These are phyloP conservation scores for Standfussiana lucernea DNA, from an alignment of 2,888 invertebrate species.

Conservation along the genomic window DNA sequence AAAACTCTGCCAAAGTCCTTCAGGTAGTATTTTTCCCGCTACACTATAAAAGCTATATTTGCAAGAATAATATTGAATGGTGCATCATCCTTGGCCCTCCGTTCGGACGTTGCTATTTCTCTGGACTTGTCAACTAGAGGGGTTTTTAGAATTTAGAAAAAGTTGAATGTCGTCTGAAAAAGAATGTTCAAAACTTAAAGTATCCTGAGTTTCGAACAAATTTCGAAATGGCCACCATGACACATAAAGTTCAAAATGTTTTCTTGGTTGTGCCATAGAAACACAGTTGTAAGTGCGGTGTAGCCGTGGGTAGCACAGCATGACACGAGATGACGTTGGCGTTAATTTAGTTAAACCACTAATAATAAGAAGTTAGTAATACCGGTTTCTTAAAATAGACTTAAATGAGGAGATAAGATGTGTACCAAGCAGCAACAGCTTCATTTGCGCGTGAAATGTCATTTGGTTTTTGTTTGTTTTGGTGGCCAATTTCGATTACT, in stretches of 20 bases:
- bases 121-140: background rate
- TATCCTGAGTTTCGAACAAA: background rate
- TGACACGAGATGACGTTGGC: background rate
- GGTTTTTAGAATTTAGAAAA: background rate
- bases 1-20: background rate
- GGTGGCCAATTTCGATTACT: background rate
- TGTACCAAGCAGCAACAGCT: background rate
- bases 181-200: background rate
- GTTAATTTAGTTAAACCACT: conserved; percentile 23
- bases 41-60: background rate
- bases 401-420: conserved; percentile 5
- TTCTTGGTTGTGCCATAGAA: background rate
- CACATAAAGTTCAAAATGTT: background rate
- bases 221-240: background rate
- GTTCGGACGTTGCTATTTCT: background rate
- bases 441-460: background rate
- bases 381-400: conserved; percentile 45
- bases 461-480: background rate
- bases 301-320: conserved; percentile 18
- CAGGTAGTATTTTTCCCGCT: background rate
- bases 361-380: conserved; percentile 25
- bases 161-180: background rate
- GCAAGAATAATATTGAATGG: too few species aligned
- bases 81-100: background rate
- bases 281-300: background rate